phyloP scores from a whole-genome alignment of 2,113 vertebrate genomes.

The Diphyllodes magnificus region DNA sequence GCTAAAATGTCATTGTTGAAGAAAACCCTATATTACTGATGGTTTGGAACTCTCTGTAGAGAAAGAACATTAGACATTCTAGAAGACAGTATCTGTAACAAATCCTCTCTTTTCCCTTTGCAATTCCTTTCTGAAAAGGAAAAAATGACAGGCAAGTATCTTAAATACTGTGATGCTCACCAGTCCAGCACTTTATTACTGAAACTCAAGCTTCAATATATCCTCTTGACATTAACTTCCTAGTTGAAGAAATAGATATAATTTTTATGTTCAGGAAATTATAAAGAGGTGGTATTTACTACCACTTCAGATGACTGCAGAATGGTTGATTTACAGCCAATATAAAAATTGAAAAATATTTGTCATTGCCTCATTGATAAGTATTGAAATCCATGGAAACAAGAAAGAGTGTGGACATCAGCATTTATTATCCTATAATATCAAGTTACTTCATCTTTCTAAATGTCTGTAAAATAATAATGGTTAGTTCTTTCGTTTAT shows the following conservation, averaged over 20 bases:
- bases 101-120: not conserved
- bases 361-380: not conserved
- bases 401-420: not conserved
- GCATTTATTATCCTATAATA: not conserved
- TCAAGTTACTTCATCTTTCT: not conserved
- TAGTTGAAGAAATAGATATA: constrained; percentile 6
- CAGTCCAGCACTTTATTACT: not conserved
- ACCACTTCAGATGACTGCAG: not conserved
- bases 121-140: not conserved
- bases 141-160: not conserved
- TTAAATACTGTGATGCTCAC: not conserved
- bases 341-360: not conserved
- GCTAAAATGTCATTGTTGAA: not conserved
- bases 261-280: constrained; percentile 17
- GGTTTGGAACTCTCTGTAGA: not conserved
- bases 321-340: constrained; percentile 13
- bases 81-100: not conserved
- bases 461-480: not conserved
- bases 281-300: not conserved
- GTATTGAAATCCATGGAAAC: not conserved
- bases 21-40: not conserved
- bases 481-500: not conserved
- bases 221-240: not conserved
- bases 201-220: constrained; percentile 25
- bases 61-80: not conserved